Conservation (phyloP, 1,140 invertebrate genomes). For the Nixonia krombeini region DNA sequence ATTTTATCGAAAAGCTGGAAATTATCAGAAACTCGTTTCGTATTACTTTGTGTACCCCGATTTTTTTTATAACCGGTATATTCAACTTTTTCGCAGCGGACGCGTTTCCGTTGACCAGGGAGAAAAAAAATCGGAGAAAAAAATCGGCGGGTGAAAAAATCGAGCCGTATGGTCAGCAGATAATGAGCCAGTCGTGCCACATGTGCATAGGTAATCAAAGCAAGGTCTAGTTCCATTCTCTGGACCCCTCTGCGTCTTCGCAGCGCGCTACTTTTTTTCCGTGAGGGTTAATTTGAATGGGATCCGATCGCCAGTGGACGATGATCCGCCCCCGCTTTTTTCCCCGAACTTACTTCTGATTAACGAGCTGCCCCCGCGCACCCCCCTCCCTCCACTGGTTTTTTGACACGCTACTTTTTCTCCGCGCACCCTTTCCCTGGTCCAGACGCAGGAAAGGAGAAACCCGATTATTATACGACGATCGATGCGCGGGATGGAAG, state of each 20-base stretch:
- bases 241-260: conserved; percentile 37
- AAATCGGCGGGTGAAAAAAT: no score
- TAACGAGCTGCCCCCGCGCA: conserved; percentile 24
- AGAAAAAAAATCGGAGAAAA: no score
- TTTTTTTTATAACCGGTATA: no score
- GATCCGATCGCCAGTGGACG: conserved; percentile 44
- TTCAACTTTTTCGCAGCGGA: no score
- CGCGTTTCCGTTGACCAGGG: no score
- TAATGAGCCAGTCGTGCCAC: conserved; percentile 65
- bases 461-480: conserved; percentile 48
- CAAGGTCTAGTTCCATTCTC: conserved; percentile 56
- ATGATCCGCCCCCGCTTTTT: conserved; percentile 60
- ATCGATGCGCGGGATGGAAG: conserved; percentile 39
- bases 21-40: no score
- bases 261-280: conserved; percentile 54
- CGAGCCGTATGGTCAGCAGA: conserved; percentile 52
- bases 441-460: conserved; percentile 46
- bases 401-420: conserved; percentile 46
- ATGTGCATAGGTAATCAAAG: conserved; percentile 58
- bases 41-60: no score
- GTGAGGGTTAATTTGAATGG: conserved; percentile 71
- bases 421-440: conserved; percentile 34
- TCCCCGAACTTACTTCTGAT: conserved; percentile 39
- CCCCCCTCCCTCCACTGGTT: conserved; percentile 29
- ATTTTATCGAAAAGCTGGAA: no score